Base-by-base conservation (phyloP, 2,113 vertebrate species). In the Centropristis striata region DNA sequence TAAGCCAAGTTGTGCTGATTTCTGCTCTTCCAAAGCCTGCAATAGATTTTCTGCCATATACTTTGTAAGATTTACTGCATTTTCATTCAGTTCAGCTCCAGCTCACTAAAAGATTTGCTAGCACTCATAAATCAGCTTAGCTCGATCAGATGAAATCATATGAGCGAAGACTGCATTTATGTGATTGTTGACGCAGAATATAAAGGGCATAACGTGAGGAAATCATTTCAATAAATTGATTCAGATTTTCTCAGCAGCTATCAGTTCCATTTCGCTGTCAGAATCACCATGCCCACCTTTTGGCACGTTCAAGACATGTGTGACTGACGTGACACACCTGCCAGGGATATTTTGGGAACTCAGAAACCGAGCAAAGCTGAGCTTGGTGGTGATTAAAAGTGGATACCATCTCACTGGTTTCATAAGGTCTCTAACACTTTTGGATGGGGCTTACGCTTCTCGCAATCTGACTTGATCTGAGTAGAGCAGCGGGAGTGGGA, bases 341-440 rank as follows among this genome's bases (percentile, higher is more conserved):
- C 46, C 27, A 9, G 57, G 20, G 75, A 65, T 81, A 89, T 90
- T 89, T 85, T 71, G 10, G 76, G 83, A 87, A 75, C 76, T 69
- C 60, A 51, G 44, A 84, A 67, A 71, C 54, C 55, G 80, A 84
- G 73, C 36, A 36, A 70, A 77, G 71, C 85, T 49, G 76, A 74
- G 75, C 70, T 59, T 10, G 18, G 53, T 14, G 18, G 37, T 73
- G 87, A 88, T 90, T 81, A 87, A 84, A 80, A 74, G 74, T 54
- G 53, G 85, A 78, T 85, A 74, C 60, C 39, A 78, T 88, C 87
- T 81, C 78, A 10, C 55, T 74, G 86, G 53, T 88, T 91, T 90
- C 69, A 66, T 75, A 63, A 82, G 39, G 72, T 80, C 76, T 55
- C 71, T 68, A 75, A 58, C 75, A 81, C 65, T 89, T n/a, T 80